Conservation (phyloP, 2,113 vertebrate species). For the Mustela nigripes region DNA sequence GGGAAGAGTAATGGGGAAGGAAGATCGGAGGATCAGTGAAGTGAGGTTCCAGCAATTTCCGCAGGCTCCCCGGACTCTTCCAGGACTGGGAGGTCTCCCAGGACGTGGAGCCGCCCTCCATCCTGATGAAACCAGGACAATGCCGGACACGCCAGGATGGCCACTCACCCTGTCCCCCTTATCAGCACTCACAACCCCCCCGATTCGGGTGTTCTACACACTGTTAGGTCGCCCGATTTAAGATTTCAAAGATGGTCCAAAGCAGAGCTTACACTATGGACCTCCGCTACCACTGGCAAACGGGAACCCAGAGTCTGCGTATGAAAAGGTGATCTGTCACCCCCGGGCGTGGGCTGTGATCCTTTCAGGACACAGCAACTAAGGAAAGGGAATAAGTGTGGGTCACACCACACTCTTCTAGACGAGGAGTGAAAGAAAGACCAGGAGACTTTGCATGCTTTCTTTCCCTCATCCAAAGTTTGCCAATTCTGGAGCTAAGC, state of each 20-base stretch:
- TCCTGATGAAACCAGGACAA: neutral
- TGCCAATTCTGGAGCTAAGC: neutral
- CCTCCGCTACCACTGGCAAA: fast-evolving
- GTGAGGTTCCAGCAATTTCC: fast-evolving
- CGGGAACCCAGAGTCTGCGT: neutral
- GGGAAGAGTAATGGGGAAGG: neutral
- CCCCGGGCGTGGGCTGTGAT: neutral
- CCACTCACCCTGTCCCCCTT: fast-evolving
- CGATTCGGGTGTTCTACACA: neutral
- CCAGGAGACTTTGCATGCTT: neutral
- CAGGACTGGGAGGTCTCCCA: neutral
- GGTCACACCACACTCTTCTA: fast-evolving
- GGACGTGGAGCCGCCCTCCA: fast-evolving
- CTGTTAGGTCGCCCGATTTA: neutral
- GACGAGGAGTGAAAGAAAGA: neutral
- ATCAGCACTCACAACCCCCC: neutral
- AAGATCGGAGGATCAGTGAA: neutral
- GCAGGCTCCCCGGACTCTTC: neutral
- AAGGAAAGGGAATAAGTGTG: neutral
- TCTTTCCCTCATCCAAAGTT: neutral
- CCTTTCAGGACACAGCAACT: fast-evolving
- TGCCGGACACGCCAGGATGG: fast-evolving
- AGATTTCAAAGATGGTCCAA: neutral
- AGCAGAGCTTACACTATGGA: fast-evolving
- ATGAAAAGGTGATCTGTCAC: fast-evolving